Evolutionary conservation across 2,113 vertebrate species (phyloP).

Genomic region (Solea solea): DNA sequence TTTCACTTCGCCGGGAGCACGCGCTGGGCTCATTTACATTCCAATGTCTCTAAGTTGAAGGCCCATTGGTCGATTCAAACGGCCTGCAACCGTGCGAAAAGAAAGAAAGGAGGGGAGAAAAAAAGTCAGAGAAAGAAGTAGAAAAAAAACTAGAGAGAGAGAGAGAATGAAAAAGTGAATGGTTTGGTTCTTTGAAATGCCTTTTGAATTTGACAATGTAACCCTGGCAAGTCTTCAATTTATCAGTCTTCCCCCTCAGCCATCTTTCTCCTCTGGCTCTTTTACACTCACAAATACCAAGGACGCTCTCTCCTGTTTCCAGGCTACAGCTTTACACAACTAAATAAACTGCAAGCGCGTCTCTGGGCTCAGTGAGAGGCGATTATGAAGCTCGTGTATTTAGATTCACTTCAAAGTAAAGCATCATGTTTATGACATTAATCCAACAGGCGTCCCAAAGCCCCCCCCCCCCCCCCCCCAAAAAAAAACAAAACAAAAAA

Average conservation of each 20-base stretch:
- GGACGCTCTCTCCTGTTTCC: constrained; percentile 76
- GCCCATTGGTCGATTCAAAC: constrained; percentile 85
- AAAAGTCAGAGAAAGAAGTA: constrained; percentile 47
- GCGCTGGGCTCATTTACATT: constrained; percentile 84
- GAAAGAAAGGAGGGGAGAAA: constrained; percentile 51
- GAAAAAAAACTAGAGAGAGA: constrained; percentile 30
- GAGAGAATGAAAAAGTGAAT: constrained; percentile 70
- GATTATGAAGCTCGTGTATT: constrained; percentile 60
- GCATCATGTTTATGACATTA: constrained; percentile 37
- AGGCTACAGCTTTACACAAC: constrained; percentile 77
- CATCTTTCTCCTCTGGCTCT: constrained; percentile 72
- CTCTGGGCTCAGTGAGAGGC: constrained; percentile 75
- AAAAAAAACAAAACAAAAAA: too few species aligned
- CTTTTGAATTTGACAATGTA: constrained; percentile 83
- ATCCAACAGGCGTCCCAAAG: not conserved
- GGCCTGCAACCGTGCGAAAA: constrained; percentile 73
- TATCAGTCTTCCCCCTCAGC: constrained; percentile 71
- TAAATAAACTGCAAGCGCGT: constrained; percentile 73
- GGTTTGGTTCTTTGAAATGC: constrained; percentile 81
- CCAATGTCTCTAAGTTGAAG: constrained; percentile 82
- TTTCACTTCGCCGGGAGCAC: constrained; percentile 82
- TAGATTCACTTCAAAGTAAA: constrained; percentile 65
- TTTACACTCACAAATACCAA: constrained; percentile 80
- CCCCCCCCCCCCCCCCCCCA: too few species aligned
- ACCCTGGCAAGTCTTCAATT: constrained; percentile 75